Base-by-base conservation (phyloP, 2,888 invertebrate genomes). In the Acrobasis repandana region DNA sequence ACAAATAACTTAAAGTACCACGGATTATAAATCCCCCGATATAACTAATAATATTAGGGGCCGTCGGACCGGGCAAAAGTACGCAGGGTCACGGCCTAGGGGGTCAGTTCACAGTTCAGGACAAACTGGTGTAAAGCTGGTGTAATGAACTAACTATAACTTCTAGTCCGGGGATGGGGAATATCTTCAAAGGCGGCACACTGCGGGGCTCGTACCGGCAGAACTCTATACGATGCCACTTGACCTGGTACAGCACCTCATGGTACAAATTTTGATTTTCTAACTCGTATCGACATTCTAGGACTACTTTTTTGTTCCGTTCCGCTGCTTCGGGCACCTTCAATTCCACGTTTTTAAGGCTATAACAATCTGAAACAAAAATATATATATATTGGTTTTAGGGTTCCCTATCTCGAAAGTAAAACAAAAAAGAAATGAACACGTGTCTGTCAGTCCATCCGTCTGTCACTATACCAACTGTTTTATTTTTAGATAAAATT, bases 211-310 rank as follows among this genome's bases (percentile, higher is more conserved):
- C 90, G 74, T 92, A 95, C 59, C 95, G 87, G 74, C 94, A 95
- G 83, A 95, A 95, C 82, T 95, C 95, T 4, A 93, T 80, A 65
- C 93, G 91, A 80, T 95, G 95, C 95, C 95, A 95, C 83, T 95
- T 95, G 66, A 95, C 94, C 48, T 94, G 92, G 82, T 95, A 95
- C 49, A 95, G 82, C 49, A 93, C 92, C 69, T 95, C 95, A 18
- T 93, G 93, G 20, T 54, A 54, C 2, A 5, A 14, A 6, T 38
- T 18, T 18, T 38, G 38, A 14, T 38, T 16, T 72, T 95, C 95
- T 68, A 95, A 83, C 77, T 95, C 94, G 81, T 94, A 95, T 63
- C 90, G 86, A 74, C 95, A 95, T 72, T 93, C 92, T 70, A 96
- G 90, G 64, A 93, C 89, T 11, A 94, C 95, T 70, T 93, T 93